These are phyloP conservation scores for Ailuropoda melanoleuca DNA, from an alignment of 2,113 vertebrate genomes.

Conservation along the genomic window DNA sequence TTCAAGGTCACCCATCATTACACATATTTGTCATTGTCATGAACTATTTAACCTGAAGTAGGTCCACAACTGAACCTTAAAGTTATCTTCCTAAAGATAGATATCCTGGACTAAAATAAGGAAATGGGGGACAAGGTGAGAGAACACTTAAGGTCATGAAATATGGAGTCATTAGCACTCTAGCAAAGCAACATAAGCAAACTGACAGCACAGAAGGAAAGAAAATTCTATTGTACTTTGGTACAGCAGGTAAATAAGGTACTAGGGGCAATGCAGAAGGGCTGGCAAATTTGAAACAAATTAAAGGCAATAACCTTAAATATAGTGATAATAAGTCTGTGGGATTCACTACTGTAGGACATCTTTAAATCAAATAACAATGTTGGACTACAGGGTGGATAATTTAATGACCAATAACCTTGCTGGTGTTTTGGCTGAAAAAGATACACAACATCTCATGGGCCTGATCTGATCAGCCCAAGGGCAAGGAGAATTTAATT, in stretches of 20 bases:
- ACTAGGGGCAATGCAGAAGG: constrained; percentile 22
- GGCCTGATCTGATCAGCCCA: constrained; percentile 59
- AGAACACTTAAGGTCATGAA: constrained; percentile 45
- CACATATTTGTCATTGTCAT: constrained; percentile 70
- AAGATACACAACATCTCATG: constrained; percentile 56
- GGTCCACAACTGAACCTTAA: constrained; percentile 38
- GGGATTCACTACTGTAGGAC: constrained; percentile 63
- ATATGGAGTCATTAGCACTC: constrained; percentile 41
- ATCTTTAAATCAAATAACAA: constrained; percentile 74
- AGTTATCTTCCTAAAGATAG: constrained; percentile 53
- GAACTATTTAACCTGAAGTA: constrained; percentile 59
- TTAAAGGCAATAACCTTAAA: constrained; percentile 77
- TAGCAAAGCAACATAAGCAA: constrained; percentile 20
- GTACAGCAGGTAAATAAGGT: not conserved
- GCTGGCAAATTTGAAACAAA: constrained; percentile 66
- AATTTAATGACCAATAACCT: constrained; percentile 76
- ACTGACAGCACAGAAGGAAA: constrained; percentile 15
- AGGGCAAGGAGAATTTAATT: constrained; percentile 71
- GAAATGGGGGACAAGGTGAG: not conserved
- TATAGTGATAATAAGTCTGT: constrained; percentile 70
- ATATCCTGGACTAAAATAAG: constrained; percentile 38
- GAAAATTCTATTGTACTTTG: constrained; percentile 11
- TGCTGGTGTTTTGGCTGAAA: constrained; percentile 62
- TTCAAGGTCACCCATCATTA: constrained; percentile 40
- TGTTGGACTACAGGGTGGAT: constrained; percentile 40